Evolutionary conservation across 2,888 invertebrate genomes (phyloP).

Genomic region (Ashinkailepas kermadecensis): DNA sequence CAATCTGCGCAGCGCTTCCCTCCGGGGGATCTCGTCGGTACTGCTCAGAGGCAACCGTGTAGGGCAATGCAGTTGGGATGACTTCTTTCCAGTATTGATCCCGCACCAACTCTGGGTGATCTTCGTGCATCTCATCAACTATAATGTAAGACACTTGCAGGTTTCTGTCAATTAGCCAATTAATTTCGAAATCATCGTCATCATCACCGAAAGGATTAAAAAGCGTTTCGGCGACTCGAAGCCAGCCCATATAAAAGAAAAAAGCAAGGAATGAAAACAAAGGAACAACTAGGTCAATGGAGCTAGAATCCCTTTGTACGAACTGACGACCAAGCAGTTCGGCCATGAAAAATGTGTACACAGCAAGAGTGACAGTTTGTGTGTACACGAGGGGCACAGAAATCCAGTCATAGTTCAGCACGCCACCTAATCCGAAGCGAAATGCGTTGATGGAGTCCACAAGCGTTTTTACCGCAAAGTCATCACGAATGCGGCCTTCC

Average conservation of each 20-base stretch:
- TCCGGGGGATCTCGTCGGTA: slow-evolving; percentile 53
- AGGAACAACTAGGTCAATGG: slow-evolving; percentile 68
- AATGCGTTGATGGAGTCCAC: slow-evolving; percentile 84
- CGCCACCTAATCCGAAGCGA: slow-evolving; percentile 67
- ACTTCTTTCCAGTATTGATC: slow-evolving; percentile 93
- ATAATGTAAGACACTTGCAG: slow-evolving; percentile 92
- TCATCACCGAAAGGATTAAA: slow-evolving; percentile 94
- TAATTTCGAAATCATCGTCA: slow-evolving; percentile 88
- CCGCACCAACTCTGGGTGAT: slow-evolving; percentile 81
- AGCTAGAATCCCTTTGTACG: slow-evolving; percentile 51
- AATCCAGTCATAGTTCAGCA: slow-evolving; percentile 84
- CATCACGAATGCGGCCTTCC: slow-evolving; percentile 73
- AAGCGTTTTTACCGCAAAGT: slow-evolving; percentile 86
- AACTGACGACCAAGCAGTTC: slow-evolving; percentile 81
- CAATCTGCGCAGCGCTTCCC: slow-evolving; percentile 29
- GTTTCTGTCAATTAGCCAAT: slow-evolving; percentile 89
- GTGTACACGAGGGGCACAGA: slow-evolving; percentile 87
- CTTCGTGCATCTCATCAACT: slow-evolving; percentile 92
- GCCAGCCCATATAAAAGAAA: slow-evolving; percentile 88
- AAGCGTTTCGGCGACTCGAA: slow-evolving; percentile 88
- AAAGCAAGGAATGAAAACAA: slow-evolving; percentile 75
- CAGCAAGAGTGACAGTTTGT: slow-evolving; percentile 83
- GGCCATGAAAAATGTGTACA: slow-evolving; percentile 84
- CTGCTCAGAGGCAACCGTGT: slow-evolving; percentile 81
- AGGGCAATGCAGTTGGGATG: slow-evolving; percentile 78